Conservation (phyloP, 2,797 vertebrate species). For the Gymnothorax reevesii region DNA sequence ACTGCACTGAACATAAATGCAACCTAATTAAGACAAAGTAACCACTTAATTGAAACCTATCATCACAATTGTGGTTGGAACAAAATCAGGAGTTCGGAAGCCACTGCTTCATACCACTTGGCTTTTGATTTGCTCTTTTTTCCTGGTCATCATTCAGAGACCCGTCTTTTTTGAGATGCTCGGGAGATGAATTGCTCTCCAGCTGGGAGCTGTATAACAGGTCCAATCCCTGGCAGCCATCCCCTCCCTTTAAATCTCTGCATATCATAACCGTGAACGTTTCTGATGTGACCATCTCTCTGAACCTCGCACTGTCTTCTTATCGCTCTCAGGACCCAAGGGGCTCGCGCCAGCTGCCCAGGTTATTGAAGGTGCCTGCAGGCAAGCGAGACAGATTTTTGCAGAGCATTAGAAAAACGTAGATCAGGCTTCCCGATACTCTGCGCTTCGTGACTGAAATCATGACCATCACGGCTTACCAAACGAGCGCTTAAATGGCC, state of each 20-base stretch:
- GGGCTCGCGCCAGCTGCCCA: neutral
- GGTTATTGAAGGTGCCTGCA: conserved; percentile 34
- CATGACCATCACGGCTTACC: neutral
- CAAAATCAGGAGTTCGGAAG: too few relatives aligned
- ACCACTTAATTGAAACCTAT: too few relatives aligned
- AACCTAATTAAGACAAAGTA: too few relatives aligned
- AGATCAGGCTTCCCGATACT: neutral
- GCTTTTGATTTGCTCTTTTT: neutral
- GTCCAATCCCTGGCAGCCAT: neutral
- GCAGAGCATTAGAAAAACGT: conserved; percentile 9
- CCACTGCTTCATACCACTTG: too few relatives aligned
- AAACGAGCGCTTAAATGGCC: neutral
- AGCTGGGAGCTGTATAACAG: conserved; percentile 20
- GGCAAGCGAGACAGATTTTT: neutral
- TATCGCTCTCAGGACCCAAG: neutral
- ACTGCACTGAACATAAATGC: too few relatives aligned
- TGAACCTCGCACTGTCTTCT: neutral
- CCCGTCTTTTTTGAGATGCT: neutral
- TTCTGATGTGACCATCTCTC: neutral
- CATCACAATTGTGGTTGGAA: too few relatives aligned
- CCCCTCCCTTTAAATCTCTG: neutral
- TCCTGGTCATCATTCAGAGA: neutral
- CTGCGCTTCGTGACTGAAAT: conserved; percentile 12
- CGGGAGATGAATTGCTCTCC: conserved; percentile 52
- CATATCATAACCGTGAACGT: neutral